A percentile compares a stretch with the other conserved stretches of the same genome.
These are phyloP conservation scores for Drosophila prolongata DNA, from an alignment of 2,888 invertebrate species.

Conservation along the genomic window DNA sequence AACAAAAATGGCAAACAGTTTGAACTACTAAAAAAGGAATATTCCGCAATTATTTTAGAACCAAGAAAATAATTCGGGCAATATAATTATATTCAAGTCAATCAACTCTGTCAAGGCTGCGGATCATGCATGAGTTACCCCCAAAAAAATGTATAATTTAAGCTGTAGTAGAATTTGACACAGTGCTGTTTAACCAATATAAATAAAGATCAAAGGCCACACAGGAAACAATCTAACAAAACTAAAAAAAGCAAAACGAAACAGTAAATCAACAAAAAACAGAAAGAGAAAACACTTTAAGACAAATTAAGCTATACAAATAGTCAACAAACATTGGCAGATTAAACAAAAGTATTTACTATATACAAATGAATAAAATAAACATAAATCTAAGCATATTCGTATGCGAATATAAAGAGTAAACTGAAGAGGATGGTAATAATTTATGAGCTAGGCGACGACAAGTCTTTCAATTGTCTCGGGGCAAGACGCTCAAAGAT, in stretches of 20 bases:
- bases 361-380: constrained; percentile 13
- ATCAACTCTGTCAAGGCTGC: constrained; percentile 30
- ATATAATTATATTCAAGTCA: constrained; percentile 22
- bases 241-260: constrained; percentile 29
- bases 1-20: constrained; percentile 7
- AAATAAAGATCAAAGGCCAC: constrained; percentile 16
- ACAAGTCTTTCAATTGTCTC: constrained; percentile 42
- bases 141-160: background rate
- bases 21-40: constrained; percentile 12
- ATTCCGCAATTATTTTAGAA: constrained; percentile 53
- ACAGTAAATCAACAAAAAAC: constrained; percentile 31
- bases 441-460: constrained; percentile 39
- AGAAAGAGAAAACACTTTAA: constrained; percentile 19
- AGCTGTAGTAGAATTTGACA: constrained; percentile 2
- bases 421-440: constrained; percentile 18
- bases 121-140: constrained; percentile 5
- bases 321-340: constrained; percentile 24
- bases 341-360: constrained; percentile 26
- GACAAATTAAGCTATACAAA: constrained; percentile 41
- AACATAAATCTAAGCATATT: constrained; percentile 7
- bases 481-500: constrained; percentile 19
- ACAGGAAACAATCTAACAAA: constrained; percentile 17
- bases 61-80: constrained; percentile 11
- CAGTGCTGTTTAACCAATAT: constrained; percentile 20
- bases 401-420: constrained; percentile 15